Evolutionary conservation across 1,140 invertebrate genomes (phyloP).

Genomic region (Latrodectus geometricus): DNA sequence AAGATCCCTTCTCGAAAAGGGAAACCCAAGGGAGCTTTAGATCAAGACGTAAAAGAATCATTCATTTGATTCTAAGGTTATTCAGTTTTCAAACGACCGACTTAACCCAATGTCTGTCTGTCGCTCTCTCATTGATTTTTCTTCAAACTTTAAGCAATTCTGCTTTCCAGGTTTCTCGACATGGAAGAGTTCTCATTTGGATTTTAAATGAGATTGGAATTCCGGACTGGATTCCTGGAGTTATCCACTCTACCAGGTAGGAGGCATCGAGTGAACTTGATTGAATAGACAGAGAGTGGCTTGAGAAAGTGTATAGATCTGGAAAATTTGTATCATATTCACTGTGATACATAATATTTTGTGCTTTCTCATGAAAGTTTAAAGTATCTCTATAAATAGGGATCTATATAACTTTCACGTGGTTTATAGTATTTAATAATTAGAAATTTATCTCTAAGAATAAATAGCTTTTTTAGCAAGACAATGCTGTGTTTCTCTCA

Average conservation of each 20-base stretch:
- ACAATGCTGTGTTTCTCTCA: too few species aligned
- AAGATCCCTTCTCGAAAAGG: constrained; percentile 16
- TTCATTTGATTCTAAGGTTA: constrained; percentile 55
- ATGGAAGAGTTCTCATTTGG: constrained; percentile 30
- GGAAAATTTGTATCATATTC: neutral
- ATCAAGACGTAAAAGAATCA: constrained; percentile 48
- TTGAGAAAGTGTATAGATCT: neutral
- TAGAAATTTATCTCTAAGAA: too few species aligned
- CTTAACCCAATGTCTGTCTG: constrained; percentile 34
- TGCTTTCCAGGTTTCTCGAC: neutral
- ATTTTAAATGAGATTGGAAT: constrained; percentile 54
- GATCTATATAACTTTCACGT: too few species aligned
- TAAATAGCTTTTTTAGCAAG: too few species aligned
- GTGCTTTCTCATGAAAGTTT: neutral
- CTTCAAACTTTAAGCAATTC: constrained; percentile 9
- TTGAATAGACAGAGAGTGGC: neutral
- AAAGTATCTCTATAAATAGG: neutral
- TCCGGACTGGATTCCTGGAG: neutral
- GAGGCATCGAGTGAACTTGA: neutral
- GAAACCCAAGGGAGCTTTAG: constrained; percentile 36
- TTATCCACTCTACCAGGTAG: neutral
- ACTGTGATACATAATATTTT: neutral
- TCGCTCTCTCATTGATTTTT: constrained; percentile 35
- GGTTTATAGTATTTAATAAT: too few species aligned
- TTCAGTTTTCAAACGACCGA: constrained; percentile 57